These are phyloP conservation scores for Porites lutea DNA, from an alignment of 64 coral and sea anemone species.

Conservation along the genomic window DNA sequence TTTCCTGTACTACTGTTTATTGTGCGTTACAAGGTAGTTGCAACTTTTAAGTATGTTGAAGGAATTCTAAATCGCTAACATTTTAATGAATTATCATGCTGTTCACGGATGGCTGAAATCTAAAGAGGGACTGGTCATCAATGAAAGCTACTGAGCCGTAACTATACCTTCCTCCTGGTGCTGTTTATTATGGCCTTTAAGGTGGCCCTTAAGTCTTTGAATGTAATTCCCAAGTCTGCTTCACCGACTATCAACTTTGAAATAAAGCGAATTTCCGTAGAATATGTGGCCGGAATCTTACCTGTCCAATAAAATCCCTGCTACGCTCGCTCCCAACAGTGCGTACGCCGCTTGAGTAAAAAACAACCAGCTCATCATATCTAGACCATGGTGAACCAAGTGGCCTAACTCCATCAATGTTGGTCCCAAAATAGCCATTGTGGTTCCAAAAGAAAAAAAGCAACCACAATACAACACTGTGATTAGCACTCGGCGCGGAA, in stretches of 20 bases:
- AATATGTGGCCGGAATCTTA: background rate
- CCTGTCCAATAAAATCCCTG: slow-evolving; percentile 93
- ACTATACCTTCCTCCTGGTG: too few relatives aligned
- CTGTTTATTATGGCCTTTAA: too few relatives aligned
- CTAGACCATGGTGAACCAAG: slow-evolving; percentile 79
- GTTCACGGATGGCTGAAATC: too few relatives aligned
- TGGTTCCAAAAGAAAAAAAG: slow-evolving; percentile 94
- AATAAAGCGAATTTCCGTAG: too few relatives aligned
- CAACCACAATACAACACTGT: slow-evolving; percentile 88
- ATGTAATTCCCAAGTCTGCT: too few relatives aligned
- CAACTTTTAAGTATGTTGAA: background rate
- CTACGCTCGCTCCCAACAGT: slow-evolving; percentile 80
- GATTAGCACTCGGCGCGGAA: slow-evolving; percentile 43
- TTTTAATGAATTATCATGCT: too few relatives aligned
- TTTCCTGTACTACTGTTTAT: too few relatives aligned
- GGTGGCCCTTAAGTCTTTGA: too few relatives aligned
- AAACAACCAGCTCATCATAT: slow-evolving; percentile 95
- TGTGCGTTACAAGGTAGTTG: background rate
- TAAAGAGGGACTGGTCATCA: too few relatives aligned
- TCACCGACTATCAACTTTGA: too few relatives aligned
- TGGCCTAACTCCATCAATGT: slow-evolving; percentile 86
- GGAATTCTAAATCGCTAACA: background rate
- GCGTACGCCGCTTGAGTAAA: slow-evolving; percentile 93
- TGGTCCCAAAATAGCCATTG: slow-evolving; percentile 90
- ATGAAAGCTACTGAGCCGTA: too few relatives aligned